Evolutionary conservation across 1,140 invertebrate genomes (phyloP).

Genomic region (Eriosoma lanigerum): DNA sequence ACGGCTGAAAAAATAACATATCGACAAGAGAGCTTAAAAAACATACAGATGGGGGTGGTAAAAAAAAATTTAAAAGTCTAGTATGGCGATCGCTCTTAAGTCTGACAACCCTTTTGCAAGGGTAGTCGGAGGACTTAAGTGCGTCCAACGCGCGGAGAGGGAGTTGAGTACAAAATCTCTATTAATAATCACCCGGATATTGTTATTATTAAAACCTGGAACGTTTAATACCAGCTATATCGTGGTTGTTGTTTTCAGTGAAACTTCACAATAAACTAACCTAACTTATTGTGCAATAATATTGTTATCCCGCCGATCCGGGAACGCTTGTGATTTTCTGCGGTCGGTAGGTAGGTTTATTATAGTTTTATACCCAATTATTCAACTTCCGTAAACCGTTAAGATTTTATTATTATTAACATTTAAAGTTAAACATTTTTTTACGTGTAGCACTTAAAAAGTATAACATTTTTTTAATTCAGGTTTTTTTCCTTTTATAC

Average conservation of each 20-base stretch:
- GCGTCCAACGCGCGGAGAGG: too few species aligned
- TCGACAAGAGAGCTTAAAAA: neutral
- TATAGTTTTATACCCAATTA: too few species aligned
- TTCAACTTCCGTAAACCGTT: too few species aligned
- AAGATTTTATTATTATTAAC: too few species aligned
- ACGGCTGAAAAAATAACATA: constrained; percentile 48
- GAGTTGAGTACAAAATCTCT: constrained; percentile 16
- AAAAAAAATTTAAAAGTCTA: neutral
- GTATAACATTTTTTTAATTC: too few species aligned
- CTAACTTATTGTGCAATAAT: too few species aligned
- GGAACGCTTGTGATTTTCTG: too few species aligned
- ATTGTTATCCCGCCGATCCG: too few species aligned
- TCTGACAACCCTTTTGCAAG: neutral
- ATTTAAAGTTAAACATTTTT: too few species aligned
- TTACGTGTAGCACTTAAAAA: too few species aligned
- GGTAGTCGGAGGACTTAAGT: neutral
- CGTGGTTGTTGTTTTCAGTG: neutral
- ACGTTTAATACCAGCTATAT: constrained; percentile 9
- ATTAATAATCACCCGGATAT: constrained; percentile 14
- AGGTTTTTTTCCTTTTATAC: too few species aligned
- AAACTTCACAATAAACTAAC: neutral
- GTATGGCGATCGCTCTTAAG: constrained; percentile 21
- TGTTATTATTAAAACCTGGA: constrained; percentile 9
- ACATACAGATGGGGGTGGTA: neutral
- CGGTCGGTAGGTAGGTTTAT: too few species aligned